Evolutionary conservation across 2,888 invertebrate species (phyloP), one percentile per base, ranked within the genome.

Genomic region (Piscicola geometra): DNA sequence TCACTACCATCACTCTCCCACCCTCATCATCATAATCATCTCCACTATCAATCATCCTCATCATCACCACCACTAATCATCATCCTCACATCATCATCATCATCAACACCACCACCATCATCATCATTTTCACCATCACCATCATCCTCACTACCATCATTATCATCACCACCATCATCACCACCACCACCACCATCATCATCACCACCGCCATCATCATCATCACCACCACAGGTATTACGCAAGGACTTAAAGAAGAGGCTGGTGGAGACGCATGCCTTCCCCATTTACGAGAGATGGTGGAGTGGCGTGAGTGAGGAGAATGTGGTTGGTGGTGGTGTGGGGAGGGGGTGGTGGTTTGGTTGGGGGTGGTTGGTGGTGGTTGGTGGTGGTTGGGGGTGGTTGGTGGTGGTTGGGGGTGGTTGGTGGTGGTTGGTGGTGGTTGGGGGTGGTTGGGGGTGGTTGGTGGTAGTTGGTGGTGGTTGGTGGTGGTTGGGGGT

Each of bases 181-280:
- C 33, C 33, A 33, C 35, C 35, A 25, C n/a, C 28, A 15, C 36
- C 21, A n/a, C 28, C 21, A 18, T 41, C 35, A 18, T 28, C 30
- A 68, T 21, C 41, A 36, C 70, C 35, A 32, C 36, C 47, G 25
- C 70, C 36, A 18, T 41, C 36, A 2, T 25, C 70, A 1, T 25
- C 70, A 25, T 41, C n/a, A 0, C 41, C 41, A 30, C 52, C 3
- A 2, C 30, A 73, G 73, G 73, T 73, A 21, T 25, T 73, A 1
- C 15, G 35, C 0, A 73, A 36, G 33, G 73, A 73, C 36, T 15
- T 60, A 25, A 60, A 56, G 60, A 73, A 73, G 73, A 56, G 56
- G n/a, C 28, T 56, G 36, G 28, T 64, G n/a, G 73, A 73, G 52
- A 35, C 15, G 2, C n/a, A n/a, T 18, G 64, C 64, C 30, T 73